These are phyloP conservation scores for Rhodeus uyekii DNA, from an alignment of 2,797 vertebrate species.

Conservation along the genomic window DNA sequence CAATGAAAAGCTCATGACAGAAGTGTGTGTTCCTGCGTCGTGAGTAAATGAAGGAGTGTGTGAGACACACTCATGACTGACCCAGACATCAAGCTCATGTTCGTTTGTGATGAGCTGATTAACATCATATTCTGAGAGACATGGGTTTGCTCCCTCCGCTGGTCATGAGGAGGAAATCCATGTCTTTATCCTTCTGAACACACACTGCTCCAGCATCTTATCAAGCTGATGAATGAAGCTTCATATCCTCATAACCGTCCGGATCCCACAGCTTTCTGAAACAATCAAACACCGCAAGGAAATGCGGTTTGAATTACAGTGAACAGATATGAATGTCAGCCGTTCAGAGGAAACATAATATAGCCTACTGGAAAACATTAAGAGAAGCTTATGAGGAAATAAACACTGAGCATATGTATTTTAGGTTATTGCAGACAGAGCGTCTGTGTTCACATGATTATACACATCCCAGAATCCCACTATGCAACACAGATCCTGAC, in stretches of 20 bases:
- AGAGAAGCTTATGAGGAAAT: constrained; percentile 15
- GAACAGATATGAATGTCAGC: constrained; percentile 17
- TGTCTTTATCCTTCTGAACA: too few relatives aligned
- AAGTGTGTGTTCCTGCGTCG: too few relatives aligned
- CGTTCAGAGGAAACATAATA: constrained; percentile 15
- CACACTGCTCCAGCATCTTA: background rate
- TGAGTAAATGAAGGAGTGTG: too few relatives aligned
- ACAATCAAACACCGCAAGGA: background rate
- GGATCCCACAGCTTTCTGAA: background rate
- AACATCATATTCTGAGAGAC: too few relatives aligned
- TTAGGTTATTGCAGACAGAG: constrained; percentile 7
- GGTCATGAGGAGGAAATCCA: too few relatives aligned
- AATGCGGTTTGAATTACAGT: constrained; percentile 36
- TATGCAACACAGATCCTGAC: background rate
- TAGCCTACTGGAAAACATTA: background rate
- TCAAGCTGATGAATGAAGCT: constrained; percentile 3
- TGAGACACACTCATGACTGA: too few relatives aligned
- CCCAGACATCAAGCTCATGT: too few relatives aligned
- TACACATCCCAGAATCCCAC: background rate
- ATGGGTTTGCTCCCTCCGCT: too few relatives aligned
- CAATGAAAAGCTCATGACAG: too few relatives aligned
- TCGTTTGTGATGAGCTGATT: too few relatives aligned
- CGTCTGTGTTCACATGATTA: background rate
- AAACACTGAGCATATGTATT: constrained; percentile 20
- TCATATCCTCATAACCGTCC: background rate